Evolutionary conservation across 2,888 invertebrate species (phyloP).

Genomic region (Mechanitis mazaeus): DNA sequence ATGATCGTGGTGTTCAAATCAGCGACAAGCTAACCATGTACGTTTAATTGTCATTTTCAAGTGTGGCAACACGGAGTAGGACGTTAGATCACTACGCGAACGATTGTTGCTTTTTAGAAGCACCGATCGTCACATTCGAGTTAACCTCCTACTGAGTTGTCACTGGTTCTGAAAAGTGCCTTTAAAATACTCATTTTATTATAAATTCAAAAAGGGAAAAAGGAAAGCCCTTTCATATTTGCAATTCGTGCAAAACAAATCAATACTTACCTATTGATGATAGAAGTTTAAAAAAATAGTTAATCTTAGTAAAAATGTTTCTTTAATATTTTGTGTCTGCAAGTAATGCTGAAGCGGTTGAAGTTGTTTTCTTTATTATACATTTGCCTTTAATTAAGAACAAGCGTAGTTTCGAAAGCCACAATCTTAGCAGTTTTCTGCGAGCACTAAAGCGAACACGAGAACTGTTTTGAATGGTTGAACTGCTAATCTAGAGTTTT

Average conservation of each 20-base stretch:
- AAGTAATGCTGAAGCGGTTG: constrained; percentile 5
- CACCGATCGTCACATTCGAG: constrained; percentile 65
- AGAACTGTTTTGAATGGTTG: constrained; percentile 22
- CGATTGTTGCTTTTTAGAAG: constrained; percentile 63
- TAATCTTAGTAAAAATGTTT: background rate
- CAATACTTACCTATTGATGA: constrained; percentile 4
- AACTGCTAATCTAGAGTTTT: constrained; percentile 16
- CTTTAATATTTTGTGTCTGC: background rate
- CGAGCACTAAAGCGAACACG: constrained; percentile 13
- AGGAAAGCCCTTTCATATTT: constrained; percentile 7
- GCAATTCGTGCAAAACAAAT: constrained; percentile 6
- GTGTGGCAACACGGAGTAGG: constrained; percentile 70
- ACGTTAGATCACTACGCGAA: constrained; percentile 48
- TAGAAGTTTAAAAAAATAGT: background rate
- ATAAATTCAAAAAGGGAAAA: constrained; percentile 14
- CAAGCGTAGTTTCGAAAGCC: constrained; percentile 11
- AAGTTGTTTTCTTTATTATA: constrained; percentile 6
- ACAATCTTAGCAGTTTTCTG: constrained; percentile 17
- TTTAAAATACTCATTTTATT: constrained; percentile 20
- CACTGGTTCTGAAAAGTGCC: constrained; percentile 52
- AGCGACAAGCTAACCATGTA: constrained; percentile 72
- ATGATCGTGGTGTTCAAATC: constrained; percentile 74
- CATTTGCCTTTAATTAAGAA: constrained; percentile 14
- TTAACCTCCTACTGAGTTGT: constrained; percentile 69
- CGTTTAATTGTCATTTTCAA: constrained; percentile 51